Evolutionary conservation across 2,888 invertebrate species (phyloP).

Genomic region (Tetrapedia diversipes): DNA sequence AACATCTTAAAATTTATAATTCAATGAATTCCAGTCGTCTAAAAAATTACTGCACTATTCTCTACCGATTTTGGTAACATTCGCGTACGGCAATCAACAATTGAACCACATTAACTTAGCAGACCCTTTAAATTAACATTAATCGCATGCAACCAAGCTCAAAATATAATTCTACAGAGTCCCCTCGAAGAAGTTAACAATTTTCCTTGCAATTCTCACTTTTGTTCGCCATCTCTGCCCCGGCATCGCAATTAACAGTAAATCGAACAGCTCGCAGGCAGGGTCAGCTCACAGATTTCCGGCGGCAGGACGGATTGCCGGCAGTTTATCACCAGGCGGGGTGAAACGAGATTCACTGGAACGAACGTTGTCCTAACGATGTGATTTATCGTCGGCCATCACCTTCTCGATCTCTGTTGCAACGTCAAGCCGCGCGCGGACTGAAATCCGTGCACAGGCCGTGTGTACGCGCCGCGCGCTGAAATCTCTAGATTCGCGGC

Average conservation of each 20-base stretch:
- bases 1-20: too few species aligned
- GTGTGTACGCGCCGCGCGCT: slow-evolving; percentile 30
- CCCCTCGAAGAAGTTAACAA: neutral
- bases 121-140: too few species aligned
- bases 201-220: neutral
- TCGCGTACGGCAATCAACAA: too few species aligned
- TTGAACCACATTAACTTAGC: too few species aligned
- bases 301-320: slow-evolving; percentile 53
- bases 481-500: slow-evolving; percentile 46
- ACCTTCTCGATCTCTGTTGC: slow-evolving; percentile 36
- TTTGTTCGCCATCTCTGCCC: neutral
- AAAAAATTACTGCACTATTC: too few species aligned
- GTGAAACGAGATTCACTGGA: slow-evolving; percentile 57
- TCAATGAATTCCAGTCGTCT: too few species aligned
- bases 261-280: neutral
- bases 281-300: slow-evolving; percentile 12
- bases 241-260: neutral
- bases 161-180: neutral
- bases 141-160: too few species aligned
- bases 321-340: slow-evolving; percentile 70
- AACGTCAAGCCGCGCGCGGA: slow-evolving; percentile 28
- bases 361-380: slow-evolving; percentile 66
- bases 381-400: slow-evolving; percentile 73
- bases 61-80: too few species aligned
- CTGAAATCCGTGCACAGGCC: slow-evolving; percentile 34